Evolutionary conservation across 2,797 vertebrate species (phyloP).

Genomic region (Pachyuromys duprasi): DNA sequence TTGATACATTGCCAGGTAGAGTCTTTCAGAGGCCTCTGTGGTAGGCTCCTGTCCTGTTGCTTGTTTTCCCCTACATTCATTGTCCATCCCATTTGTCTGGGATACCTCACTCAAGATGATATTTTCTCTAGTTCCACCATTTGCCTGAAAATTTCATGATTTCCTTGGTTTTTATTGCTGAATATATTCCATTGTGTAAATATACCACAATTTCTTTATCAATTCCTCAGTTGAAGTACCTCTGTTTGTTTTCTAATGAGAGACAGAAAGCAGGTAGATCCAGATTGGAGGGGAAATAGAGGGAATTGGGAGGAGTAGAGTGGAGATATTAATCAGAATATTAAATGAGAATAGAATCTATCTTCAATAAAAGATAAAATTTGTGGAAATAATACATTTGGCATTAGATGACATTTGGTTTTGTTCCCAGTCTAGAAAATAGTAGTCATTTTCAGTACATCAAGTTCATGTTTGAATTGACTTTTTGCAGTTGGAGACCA

Average conservation of each 20-base stretch:
- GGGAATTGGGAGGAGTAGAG: fast-evolving
- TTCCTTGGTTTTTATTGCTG: no score
- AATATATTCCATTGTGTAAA: no score
- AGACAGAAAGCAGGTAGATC: background rate
- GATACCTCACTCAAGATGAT: no score
- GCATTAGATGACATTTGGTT: background rate
- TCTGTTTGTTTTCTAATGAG: background rate
- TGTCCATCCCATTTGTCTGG: no score
- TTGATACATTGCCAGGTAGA: no score
- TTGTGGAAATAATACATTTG: background rate
- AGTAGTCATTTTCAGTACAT: background rate
- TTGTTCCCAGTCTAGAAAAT: background rate
- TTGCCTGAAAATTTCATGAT: no score
- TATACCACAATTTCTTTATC: no score
- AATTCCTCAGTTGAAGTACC: no score
- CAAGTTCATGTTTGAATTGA: background rate
- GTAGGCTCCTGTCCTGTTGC: no score
- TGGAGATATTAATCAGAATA: background rate
- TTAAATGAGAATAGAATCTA: background rate
- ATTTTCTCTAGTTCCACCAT: no score
- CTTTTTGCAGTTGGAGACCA: background rate
- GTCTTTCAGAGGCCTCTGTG: no score
- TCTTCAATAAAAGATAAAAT: background rate
- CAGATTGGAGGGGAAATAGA: background rate
- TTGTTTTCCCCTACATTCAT: no score